phyloP scores from a whole-genome alignment of 2,797 vertebrate genomes.

The Hyperoplus immaculatus region DNA sequence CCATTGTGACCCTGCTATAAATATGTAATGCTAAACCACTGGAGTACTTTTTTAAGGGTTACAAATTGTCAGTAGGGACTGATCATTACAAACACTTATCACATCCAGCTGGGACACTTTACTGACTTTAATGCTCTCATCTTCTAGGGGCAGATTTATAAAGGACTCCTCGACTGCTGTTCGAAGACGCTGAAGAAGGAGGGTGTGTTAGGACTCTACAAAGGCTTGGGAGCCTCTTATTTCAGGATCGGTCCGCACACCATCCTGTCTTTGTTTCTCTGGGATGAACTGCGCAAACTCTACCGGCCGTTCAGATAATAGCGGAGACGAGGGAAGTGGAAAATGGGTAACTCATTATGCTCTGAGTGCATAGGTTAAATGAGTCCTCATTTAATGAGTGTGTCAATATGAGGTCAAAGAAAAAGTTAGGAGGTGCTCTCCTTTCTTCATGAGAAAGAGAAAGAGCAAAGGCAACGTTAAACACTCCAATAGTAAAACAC shows the following conservation, averaged over 20 bases:
- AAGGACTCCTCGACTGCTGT: constrained; percentile 85
- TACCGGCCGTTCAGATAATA: constrained; percentile 75
- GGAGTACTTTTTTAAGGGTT: background rate
- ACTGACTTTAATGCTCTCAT: constrained; percentile 25
- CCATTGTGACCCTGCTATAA: background rate
- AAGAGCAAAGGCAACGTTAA: constrained; percentile 38
- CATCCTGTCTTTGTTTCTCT: constrained; percentile 87
- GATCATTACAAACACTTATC: background rate
- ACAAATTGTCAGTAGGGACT: background rate
- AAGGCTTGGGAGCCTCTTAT: constrained; percentile 88
- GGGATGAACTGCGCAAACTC: constrained; percentile 85
- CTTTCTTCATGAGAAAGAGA: constrained; percentile 7
- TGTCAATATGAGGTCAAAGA: constrained; percentile 15
- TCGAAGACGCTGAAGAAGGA: constrained; percentile 85
- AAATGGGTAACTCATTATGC: constrained; percentile 64
- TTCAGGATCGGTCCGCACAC: constrained; percentile 89
- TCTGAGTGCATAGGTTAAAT: constrained; percentile 41
- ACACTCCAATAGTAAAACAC: constrained; percentile 48
- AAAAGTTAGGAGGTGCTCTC: constrained; percentile 27
- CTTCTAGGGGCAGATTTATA: constrained; percentile 83
- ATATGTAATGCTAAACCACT: no score
- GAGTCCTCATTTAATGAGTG: constrained; percentile 50
- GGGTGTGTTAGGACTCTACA: constrained; percentile 85
- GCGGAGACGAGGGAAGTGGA: constrained; percentile 7
- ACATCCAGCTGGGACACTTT: background rate